phyloP scores from a whole-genome alignment of 2,797 vertebrate species.

The Onychomys torridus region DNA sequence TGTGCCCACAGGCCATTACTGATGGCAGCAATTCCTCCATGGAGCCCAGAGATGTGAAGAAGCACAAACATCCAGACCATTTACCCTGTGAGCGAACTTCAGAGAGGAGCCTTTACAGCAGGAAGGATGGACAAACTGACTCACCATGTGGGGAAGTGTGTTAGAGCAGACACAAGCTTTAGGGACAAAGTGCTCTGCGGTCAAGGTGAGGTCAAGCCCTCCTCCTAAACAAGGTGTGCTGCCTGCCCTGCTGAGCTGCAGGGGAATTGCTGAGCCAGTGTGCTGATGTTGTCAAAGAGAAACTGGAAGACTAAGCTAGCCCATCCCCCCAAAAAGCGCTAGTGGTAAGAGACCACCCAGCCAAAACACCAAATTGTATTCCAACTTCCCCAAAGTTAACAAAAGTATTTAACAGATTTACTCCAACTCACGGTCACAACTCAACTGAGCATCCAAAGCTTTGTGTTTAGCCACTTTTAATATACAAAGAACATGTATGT shows the following conservation, averaged over 20 bases:
- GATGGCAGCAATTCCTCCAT: neutral
- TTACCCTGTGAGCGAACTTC: neutral
- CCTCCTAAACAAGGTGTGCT: neutral
- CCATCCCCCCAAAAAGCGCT: neutral
- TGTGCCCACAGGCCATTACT: neutral
- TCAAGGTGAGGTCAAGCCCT: neutral
- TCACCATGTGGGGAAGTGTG: no score
- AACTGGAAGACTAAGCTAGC: neutral
- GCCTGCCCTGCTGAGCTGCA: neutral
- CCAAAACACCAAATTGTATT: conserved; percentile 80
- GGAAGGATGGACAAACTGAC: neutral
- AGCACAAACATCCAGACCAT: no score
- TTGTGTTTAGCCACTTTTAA: conserved; percentile 69
- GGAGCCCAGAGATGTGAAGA: neutral
- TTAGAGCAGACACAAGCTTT: neutral
- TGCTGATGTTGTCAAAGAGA: neutral
- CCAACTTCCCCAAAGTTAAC: conserved; percentile 77
- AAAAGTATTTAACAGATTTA: conserved; percentile 82
- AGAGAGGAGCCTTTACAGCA: neutral
- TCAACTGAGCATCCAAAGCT: conserved; percentile 73
- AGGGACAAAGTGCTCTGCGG: neutral
- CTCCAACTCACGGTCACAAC: conserved; percentile 82
- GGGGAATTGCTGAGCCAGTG: neutral
- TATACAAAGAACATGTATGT: conserved; percentile 62
- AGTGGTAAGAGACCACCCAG: neutral